Conservation (phyloP, 2,113 vertebrate species). For the Mustelus asterias region DNA sequence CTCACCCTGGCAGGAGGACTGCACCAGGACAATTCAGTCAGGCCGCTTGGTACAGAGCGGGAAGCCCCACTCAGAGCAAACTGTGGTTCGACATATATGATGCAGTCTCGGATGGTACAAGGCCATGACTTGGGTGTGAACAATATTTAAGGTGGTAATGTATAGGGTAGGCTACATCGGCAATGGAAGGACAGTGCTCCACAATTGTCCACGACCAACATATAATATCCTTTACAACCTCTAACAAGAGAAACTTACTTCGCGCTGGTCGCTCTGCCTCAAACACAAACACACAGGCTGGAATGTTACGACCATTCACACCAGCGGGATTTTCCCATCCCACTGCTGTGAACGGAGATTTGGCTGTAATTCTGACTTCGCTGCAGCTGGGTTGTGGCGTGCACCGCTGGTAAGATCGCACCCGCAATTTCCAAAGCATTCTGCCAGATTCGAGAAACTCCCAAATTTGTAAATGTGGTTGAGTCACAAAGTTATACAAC, state of each 20-base stretch:
- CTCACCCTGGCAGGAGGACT: not conserved
- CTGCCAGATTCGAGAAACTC: not conserved
- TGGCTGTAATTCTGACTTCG: no score
- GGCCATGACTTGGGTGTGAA: not conserved
- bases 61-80: not conserved
- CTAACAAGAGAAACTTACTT: not conserved
- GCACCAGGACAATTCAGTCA: not conserved
- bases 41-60: not conserved
- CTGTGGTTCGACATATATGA: not conserved
- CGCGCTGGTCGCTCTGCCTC: not conserved
- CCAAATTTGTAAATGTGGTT: not conserved
- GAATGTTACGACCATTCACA: no score
- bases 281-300: not conserved
- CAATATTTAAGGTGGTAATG: not conserved
- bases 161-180: not conserved
- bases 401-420: no score
- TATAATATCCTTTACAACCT: not conserved
- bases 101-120: not conserved
- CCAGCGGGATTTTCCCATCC: no score
- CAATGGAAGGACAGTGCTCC: not conserved
- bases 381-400: no score
- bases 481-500: no score
- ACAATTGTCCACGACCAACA: not conserved
- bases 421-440: not conserved
- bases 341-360: no score